Percentiles rank a stretch among this genome's conserved stretches.
Conservation (phyloP, 2,888 invertebrate species). For the Chelonus formosanus region DNA sequence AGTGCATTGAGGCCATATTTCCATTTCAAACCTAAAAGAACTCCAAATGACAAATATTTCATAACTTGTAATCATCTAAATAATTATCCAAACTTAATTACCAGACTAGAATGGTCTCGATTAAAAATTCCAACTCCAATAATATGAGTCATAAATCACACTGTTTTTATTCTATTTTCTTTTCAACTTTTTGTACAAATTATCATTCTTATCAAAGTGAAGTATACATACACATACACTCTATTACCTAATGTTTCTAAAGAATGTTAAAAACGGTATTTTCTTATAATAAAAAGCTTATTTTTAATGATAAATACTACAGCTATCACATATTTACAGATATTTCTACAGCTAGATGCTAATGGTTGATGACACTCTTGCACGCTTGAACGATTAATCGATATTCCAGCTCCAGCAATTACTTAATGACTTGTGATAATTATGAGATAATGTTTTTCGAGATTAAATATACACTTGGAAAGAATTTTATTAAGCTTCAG, state of each 20-base stretch:
- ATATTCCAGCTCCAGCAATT: conserved; percentile 38
- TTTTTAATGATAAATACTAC: background rate
- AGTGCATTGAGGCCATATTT: conserved; percentile 38
- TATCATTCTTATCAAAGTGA: too few species aligned
- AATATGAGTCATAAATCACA: too few species aligned
- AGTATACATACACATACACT: too few species aligned
- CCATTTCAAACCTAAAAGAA: conserved; percentile 15
- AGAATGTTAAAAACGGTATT: background rate
- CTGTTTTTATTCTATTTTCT: too few species aligned
- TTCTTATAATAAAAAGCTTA: conserved; percentile 5
- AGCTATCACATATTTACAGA: too few species aligned
- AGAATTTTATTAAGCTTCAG: background rate
- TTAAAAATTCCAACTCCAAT: too few species aligned
- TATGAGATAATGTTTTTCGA: background rate
- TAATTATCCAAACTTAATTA: too few species aligned
- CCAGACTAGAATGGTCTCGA: too few species aligned
- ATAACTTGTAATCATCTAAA: background rate
- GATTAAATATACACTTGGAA: conserved; percentile 9
- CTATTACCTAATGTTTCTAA: background rate
- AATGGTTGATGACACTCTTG: conserved; percentile 47
- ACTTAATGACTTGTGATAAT: conserved; percentile 42
- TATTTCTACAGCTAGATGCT: conserved; percentile 9
- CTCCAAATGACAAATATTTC: conserved; percentile 12
- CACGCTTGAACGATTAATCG: conserved; percentile 37
- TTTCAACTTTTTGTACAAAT: too few species aligned